Base-by-base conservation (phyloP, 2,113 vertebrate genomes). In the Polypterus bichir region DNA sequence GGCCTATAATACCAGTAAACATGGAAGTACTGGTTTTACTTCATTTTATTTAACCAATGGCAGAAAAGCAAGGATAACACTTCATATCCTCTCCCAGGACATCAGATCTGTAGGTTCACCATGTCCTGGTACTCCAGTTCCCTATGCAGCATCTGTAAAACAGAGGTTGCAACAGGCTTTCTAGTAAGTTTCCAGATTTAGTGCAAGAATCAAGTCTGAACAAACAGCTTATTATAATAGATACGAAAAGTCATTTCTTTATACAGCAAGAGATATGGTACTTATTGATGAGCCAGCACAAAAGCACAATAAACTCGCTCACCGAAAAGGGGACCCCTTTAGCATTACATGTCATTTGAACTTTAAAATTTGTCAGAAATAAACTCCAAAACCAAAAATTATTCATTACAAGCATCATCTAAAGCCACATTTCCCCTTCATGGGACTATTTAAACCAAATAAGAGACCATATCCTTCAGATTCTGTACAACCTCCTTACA, bases 321-420 rank as follows among this genome's bases (percentile, higher is more conserved):
- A 59, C 1, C 11, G 53, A 5, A 61, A 59, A 59, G 10, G 47
- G 11, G 63, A 55, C 44, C 63, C 56, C 5, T 64, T 46, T n/a
- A 52, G 11, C 11, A 57, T 64, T 5, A 8, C 59, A 8, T 9
- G 57, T 27, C 46, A 4, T 63, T 47, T 63, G 62, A 63, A 55
- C 46, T 63, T 11, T 47, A 57, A 56, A 47, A 57, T n/a, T 4
- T 49, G 27, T 27, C 27, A 27, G 27, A 27, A 47, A 7, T 7
- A 58, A 60, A 64, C 45, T 7, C 47, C 3, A 27, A 64, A 53
- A 45, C 56, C 47, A 46, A 64, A 57, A 56, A 54, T 62, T 3
- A 49, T 66, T n/a, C 60, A 62, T 10, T 62, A 52, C n/a, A 62
- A 27, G 27, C 27, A 62, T 6, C 27, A 48, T 1, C 9, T 62